Conservation (phyloP, 2,113 vertebrate genomes). For the Orthonyx spaldingii region DNA sequence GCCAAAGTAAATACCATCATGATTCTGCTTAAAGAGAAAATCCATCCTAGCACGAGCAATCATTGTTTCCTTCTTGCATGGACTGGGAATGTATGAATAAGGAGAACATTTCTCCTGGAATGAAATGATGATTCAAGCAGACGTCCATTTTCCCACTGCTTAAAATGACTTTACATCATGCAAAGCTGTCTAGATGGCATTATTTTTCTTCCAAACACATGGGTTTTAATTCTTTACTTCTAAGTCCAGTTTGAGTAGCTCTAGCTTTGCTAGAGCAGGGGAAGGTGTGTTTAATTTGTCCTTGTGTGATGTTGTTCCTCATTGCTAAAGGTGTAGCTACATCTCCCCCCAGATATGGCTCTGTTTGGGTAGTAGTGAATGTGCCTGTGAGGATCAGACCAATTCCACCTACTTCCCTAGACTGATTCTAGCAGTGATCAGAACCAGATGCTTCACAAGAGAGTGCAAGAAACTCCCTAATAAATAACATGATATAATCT, state of each 20-base stretch:
- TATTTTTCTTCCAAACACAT: accelerated
- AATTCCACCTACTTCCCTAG: background rate
- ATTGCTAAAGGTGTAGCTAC: background rate
- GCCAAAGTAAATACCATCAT: conserved; percentile 24
- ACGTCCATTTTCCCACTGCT: background rate
- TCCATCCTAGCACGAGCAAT: background rate
- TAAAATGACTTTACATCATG: background rate
- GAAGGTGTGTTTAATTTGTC: background rate
- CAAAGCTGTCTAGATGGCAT: background rate
- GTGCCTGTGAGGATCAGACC: background rate
- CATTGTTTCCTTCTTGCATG: background rate
- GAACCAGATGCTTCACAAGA: background rate
- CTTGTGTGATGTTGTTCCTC: background rate
- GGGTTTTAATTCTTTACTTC: background rate
- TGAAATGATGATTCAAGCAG: background rate
- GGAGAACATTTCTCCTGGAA: background rate
- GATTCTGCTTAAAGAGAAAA: conserved; percentile 6
- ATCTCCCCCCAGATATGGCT: background rate
- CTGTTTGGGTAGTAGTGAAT: background rate
- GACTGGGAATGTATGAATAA: background rate
- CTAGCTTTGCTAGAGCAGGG: background rate
- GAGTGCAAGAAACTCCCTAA: background rate
- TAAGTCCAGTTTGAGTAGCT: background rate
- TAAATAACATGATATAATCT: background rate
- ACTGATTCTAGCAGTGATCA: background rate